Evolutionary conservation across 2,888 invertebrate species (phyloP).

Genomic region (Cryptocephalus moraei): DNA sequence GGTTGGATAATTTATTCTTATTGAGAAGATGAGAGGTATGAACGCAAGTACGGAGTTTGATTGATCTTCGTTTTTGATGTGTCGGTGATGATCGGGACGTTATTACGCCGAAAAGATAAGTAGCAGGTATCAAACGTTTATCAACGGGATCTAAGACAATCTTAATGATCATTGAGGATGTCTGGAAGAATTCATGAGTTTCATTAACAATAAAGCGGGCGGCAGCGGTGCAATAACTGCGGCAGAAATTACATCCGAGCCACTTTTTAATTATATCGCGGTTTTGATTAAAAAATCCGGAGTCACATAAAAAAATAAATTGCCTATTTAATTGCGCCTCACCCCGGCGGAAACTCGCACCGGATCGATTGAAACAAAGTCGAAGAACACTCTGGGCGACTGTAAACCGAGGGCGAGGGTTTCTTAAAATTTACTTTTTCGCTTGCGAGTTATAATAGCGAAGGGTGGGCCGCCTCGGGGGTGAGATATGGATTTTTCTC

Average conservation of each 20-base stretch:
- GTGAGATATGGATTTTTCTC: constrained; percentile 38
- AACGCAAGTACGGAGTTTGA: too few species aligned
- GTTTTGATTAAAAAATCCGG: constrained; percentile 38
- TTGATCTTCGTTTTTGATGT: too few species aligned
- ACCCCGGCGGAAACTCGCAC: constrained; percentile 9
- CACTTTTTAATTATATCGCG: constrained; percentile 32
- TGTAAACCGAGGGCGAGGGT: constrained; percentile 33
- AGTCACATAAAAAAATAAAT: constrained; percentile 38
- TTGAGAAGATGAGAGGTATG: too few species aligned
- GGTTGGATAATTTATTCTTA: too few species aligned
- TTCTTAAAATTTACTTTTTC: constrained; percentile 41
- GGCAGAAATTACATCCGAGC: constrained; percentile 32
- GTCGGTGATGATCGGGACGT: too few species aligned
- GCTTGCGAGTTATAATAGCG: constrained; percentile 41
- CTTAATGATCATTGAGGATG: constrained; percentile 1
- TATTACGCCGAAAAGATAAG: too few species aligned
- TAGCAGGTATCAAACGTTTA: too few species aligned
- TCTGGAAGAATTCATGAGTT: constrained; percentile 6
- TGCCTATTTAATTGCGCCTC: constrained; percentile 37
- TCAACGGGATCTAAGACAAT: not conserved
- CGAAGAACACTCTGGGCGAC: constrained; percentile 27
- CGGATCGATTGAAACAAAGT: constrained; percentile 16
- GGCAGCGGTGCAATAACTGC: constrained; percentile 21
- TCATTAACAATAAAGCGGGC: constrained; percentile 15
- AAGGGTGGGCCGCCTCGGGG: constrained; percentile 17